Evolutionary conservation across 2,797 vertebrate genomes (phyloP), one percentile per base, ranked within the genome.

Genomic region (Remorina albescens): DNA sequence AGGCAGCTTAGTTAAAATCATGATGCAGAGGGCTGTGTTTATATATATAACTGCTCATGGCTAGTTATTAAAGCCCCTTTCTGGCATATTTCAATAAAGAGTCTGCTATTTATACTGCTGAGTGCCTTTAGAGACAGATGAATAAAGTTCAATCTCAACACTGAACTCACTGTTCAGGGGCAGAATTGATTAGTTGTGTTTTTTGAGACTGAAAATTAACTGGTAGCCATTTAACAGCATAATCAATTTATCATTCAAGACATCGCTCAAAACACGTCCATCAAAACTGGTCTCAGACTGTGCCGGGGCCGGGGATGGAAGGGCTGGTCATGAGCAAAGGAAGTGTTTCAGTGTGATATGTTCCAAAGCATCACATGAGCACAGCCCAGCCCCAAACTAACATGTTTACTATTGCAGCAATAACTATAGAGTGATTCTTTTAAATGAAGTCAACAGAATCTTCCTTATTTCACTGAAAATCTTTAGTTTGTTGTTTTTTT

Each of bases 291-390:
- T 18, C 8, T 37, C 15, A 7, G 34, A 21, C 46, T 63, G 8
- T 16, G 30, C 32, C 5, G 9, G 47, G 44, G n/a, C n/a, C n/a
- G n/a, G n/a, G n/a, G n/a, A n/a, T n/a, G n/a, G n/a, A n/a, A n/a
- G 3, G n/a, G 8, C 4, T 21, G n/a, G 30, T 30, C 30, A 30
- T 46, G n/a, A 12, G n/a, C 44, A 5, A 2, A 28, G 9, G n/a
- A 16, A 30, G 62, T 30, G 49, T 41, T 32, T 34, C n/a, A 12
- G 23, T 15, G 10, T 1, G 11, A 53, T 42, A 69, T 53, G 23
- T 49, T 69, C 18, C 5, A 12, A 10, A 32, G 28, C 44, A 25
- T 70, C 74, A 47, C 64, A 18, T 72, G 34, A 65, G 26, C 28
- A 11, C 12, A 74, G 32, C 42, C 61, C 28, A 11, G 12, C 69